Base-by-base conservation (phyloP, 2,888 invertebrate species). In the Trachelus tabidus region DNA sequence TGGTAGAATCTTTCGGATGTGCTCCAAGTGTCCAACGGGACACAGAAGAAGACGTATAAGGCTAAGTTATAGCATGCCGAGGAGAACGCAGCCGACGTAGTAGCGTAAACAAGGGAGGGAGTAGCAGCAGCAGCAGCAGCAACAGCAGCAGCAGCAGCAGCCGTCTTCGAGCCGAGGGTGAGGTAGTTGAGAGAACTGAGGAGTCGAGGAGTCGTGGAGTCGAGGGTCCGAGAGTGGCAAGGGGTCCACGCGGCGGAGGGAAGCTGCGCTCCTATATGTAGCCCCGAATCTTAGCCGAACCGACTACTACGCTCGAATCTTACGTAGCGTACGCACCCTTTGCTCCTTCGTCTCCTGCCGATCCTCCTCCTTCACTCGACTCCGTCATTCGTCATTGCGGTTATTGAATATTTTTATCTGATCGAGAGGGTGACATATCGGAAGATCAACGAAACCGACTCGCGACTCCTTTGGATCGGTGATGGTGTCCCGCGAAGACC, bases 181-280 rank as follows among this genome's bases (percentile, higher is more conserved):
- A 31, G 33, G 69, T 33, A 69, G 69, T 33, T 69, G 69, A 69
- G 69, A 40, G 40, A 40, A 40, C 40, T 1, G 15, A 4, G 40
- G 4, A 40, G 15, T 15, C 40, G 40, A 15, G 40, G 12, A 40
- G 40, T 40, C 40, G 40, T 15, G 40, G 40, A 40, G 40, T 15
- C 15, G 40, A 40, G 40, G 40, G 40, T 6, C 40, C 79, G 77
- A 81, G 79, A 76, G 77, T 78, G 80, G 77, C 77, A 79, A 77
- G 79, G 80, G 79, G 80, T 76, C 78, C 80, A 82, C 84, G 83
- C 81, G 85, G 84, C 86, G 83, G 87, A 89, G 88, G 89, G 90
- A 90, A 87, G 87, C 85, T 87, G 86, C 83, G 85, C 85, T 89
- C 85, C 91, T 91, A 91, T 91, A 91, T 91, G 91, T 91, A 91